Evolutionary conservation across 2,888 invertebrate genomes (phyloP), one percentile per base, ranked within the genome.

Genomic region (Zootermopsis nevadensis): DNA sequence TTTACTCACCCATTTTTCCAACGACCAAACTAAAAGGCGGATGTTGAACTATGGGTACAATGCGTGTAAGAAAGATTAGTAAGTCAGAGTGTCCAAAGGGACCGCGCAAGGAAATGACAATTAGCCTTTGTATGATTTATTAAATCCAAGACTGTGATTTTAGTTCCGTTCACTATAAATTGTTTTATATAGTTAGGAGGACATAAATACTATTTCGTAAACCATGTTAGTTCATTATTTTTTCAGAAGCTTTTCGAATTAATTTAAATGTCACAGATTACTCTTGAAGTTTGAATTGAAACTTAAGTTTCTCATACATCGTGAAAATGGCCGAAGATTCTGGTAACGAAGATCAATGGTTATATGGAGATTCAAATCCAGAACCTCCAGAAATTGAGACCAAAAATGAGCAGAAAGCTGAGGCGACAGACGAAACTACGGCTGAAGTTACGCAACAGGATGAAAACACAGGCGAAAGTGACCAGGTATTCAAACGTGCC

Each of bases 341-440:
- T 30, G 86, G 87, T 55, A 95, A 95, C 89, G 97, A 97, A 88
- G 97, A 97, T 91, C 95, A 93, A 88, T 97, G 96, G 96, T 91
- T 97, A 84, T 97, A 97, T 87, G 97, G 97, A 31, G 96, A 96
- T 87, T 93, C 94, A 0, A 93, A 92, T 87, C 91, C 91, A 84
- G 92, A 90, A 77, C 87, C 87, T 69, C 87, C 88, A 10, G 87
- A 87, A 74, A 84, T 86, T 74, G 88, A 88, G 81, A 86, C 82
- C 79, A 82, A 84, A 82, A 82, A 81, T 1, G 82, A 85, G 83
- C 76, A 83, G 12, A 85, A 84, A 66, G 38, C n/a, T 53, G 84
- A 74, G 31, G 74, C 69, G 22, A 69, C n/a, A 60, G 87, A 88
- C 38, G 89, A 89, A 83, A 27, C n/a, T 27, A 87, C 87, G 86